Evolutionary conservation across 1,140 invertebrate species (phyloP).

Genomic region (Trinorchestia longiramus): DNA sequence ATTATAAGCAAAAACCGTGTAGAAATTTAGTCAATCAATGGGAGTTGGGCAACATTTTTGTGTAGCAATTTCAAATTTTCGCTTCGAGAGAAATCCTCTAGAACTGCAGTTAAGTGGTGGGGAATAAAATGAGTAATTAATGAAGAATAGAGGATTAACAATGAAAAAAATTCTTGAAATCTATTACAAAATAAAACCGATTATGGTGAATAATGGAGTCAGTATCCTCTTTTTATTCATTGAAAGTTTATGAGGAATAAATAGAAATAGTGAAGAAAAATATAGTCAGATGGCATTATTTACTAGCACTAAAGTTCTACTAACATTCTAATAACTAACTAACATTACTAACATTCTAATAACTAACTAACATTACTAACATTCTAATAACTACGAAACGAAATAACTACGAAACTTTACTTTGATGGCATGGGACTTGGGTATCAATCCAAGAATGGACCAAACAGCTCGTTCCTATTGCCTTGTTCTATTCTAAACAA

Average conservation of each 20-base stretch:
- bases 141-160: not conserved
- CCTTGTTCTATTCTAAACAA: too few species aligned
- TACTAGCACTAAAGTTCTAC: not conserved
- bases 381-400: not conserved
- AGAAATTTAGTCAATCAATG: too few species aligned
- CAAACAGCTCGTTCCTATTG: too few species aligned
- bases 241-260: not conserved
- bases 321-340: not conserved
- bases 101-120: not conserved
- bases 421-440: too few species aligned
- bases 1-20: not conserved
- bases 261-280: not conserved
- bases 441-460: too few species aligned
- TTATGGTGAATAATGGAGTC: not conserved
- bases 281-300: not conserved
- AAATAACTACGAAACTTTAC: too few species aligned
- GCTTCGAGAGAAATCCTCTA: not conserved
- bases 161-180: not conserved
- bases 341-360: not conserved
- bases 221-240: not conserved
- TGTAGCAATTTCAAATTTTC: not conserved
- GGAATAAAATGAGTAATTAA: not conserved
- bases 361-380: not conserved
- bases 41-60: not conserved
- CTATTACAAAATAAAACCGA: not conserved